Percentiles rank a stretch among this genome's conserved stretches.
Conservation (phyloP, 2,888 invertebrate genomes). For the Ormyrus rosae region DNA sequence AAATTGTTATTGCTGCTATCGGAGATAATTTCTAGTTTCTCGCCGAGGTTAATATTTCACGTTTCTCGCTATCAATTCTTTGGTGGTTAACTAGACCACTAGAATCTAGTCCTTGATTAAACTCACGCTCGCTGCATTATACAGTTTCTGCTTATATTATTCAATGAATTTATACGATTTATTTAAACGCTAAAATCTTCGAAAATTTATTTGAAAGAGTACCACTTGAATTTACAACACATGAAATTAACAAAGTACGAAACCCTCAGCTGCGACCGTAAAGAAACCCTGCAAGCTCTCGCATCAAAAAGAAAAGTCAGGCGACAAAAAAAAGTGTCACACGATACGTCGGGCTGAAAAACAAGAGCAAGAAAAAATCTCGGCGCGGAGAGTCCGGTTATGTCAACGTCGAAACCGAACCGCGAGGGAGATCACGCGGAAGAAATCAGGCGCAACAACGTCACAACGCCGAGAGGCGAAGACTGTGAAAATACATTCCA, state of each 20-base stretch:
- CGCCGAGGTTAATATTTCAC: too few relatives aligned
- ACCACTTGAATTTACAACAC: not conserved
- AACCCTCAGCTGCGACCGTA: not conserved
- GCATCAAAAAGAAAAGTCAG: conserved; percentile 2
- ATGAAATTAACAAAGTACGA: too few relatives aligned
- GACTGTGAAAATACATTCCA: not conserved
- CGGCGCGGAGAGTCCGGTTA: conserved; percentile 31
- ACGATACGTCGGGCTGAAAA: conserved; percentile 6
- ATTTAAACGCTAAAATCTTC: too few relatives aligned
- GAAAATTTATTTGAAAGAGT: too few relatives aligned
- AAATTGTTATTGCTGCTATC: too few relatives aligned
- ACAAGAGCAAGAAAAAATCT: not conserved
- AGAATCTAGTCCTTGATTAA: too few relatives aligned
- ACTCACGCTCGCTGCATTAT: too few relatives aligned
- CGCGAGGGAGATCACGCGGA: conserved; percentile 34
- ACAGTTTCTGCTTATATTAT: too few relatives aligned
- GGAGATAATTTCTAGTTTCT: too few relatives aligned
- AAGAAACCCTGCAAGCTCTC: not conserved
- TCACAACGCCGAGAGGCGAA: conserved; percentile 35
- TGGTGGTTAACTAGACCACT: too few relatives aligned
- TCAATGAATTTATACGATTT: too few relatives aligned
- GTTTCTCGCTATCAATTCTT: too few relatives aligned
- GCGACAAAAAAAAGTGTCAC: conserved; percentile 42
- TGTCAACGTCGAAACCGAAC: conserved; percentile 28
- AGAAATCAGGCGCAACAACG: conserved; percentile 31